Evolutionary conservation across 2,888 invertebrate genomes (phyloP), one percentile per base, ranked within the genome.

Genomic region (Empis stercorea): DNA sequence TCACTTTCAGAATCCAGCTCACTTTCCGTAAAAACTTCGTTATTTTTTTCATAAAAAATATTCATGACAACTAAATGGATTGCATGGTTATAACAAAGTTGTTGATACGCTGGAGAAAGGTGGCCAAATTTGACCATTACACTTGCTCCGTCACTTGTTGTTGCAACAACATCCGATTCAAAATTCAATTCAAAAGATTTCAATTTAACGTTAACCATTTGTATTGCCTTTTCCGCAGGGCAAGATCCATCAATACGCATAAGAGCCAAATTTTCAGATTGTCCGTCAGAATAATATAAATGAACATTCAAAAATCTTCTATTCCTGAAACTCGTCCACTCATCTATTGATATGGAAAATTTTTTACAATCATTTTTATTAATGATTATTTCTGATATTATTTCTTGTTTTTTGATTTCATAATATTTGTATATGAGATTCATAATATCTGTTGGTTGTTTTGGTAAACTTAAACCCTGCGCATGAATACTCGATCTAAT

Each of bases 21-120:
- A 37, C 16, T 37, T 37, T 37, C n/a, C 36, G n/a, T n/a, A n/a
- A n/a, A n/a, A n/a, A n/a, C n/a, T n/a, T n/a, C n/a, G n/a, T n/a
- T n/a, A n/a, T n/a, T n/a, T n/a, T 37, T 37, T 16, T 10, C 11
- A 37, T 37, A 37, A 37, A 15, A 37, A 37, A 37, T 9, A 10
- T 44, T 14, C 38, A 20, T 15, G 5, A 44, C 30, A 4, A 30
- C 39, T 40, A 45, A 27, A 45, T 45, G 45, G n/a, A 45, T 30
- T 5, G 45, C 45, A 32, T 45, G 45, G 17, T 45, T 45, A 14
- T 45, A 45, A n/a, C 39, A 45, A 20, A 45, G 32, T 32, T 45
- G 39, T 45, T 32, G 39, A 16, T 32, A 32, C 9, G 39, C 20
- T 20, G 45, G 30, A 7, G 45, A 45, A 2, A 45, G 32, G 17